Base-by-base conservation (phyloP, 2,113 vertebrate species). In the Nesospiza acunhae region DNA sequence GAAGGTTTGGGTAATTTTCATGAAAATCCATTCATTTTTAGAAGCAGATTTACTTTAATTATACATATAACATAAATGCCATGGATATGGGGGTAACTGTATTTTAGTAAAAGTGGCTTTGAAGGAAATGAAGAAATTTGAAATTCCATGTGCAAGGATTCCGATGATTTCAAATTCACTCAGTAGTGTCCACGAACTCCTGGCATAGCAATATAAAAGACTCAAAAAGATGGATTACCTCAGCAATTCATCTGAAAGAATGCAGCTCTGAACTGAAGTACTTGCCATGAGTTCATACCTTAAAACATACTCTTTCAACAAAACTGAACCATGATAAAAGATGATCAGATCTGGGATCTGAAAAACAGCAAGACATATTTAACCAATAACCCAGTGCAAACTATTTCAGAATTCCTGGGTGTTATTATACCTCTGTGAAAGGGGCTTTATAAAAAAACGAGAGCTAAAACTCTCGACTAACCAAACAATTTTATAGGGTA, bases 251-350 rank as follows among this genome's bases (percentile, higher is more conserved):
- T 56, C 56, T 56, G 47, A 89, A 84, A 27, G 23, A 94, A 70
- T 19, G 56, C 42, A 76, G 50, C 15, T 92, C 76, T 91, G 69
- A 82, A 67, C 39, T 21, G 35, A 82, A 94, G 58, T 18, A 21
- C 64, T 55, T 83, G 68, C 56, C 0, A 0, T 41, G 41, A 91
- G 31, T 46, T 64, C 53, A 68, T 33, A 90, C 20, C 15, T 31
- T 77, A 67, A 80, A 79, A 89, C 69, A 82, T 35, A 78, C 28
- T 79, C 75, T 56, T 89, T 70, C 85, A 93, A 84, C 46, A 94
- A 87, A 92, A 93, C 15, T 66, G 44, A 87, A 87, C 39, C 84
- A 84, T 11, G 35, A 82, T 37, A 56, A 75, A 82, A 84, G 52
- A 78, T 55, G 7, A 91, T 53, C 75, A 84, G 19, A 78, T 81